A percentile compares a stretch with the other conserved stretches of the same genome.
These are phyloP conservation scores for Sebastes hopkinsi DNA, from an alignment of 2,797 vertebrate genomes.

Conservation along the genomic window DNA sequence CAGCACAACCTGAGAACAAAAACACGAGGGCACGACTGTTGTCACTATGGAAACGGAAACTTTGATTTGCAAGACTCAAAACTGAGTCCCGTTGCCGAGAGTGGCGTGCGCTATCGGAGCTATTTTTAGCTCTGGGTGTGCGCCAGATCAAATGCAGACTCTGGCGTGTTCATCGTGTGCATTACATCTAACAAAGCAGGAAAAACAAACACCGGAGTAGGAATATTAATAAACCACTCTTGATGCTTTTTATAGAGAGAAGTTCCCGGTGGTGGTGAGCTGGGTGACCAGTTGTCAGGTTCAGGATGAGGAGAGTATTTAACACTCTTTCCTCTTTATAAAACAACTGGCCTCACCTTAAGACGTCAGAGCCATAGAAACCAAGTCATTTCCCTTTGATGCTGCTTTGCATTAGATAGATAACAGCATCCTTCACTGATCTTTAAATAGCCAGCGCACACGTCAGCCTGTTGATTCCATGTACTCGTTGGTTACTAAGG, in stretches of 20 bases:
- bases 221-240: constrained; percentile 4
- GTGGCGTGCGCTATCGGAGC: neutral
- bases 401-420: neutral
- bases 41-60: constrained; percentile 64
- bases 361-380: constrained; percentile 6
- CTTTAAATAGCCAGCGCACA: neutral
- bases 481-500: neutral
- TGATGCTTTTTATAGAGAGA: neutral
- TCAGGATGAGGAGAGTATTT: neutral
- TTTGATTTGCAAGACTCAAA: constrained; percentile 38
- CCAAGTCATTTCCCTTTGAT: neutral
- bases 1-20: neutral
- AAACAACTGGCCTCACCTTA: neutral
- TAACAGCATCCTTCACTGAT: constrained; percentile 2
- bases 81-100: neutral
- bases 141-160: constrained; percentile 36
- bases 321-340: neutral
- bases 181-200: constrained; percentile 19
- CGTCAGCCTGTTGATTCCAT: neutral
- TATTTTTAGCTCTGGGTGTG: constrained; percentile 50
- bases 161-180: constrained; percentile 1
- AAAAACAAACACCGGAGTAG: neutral
- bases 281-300: neutral
- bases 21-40: neutral
- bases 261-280: neutral